Conservation (phyloP, 2,113 vertebrate species). For the Cyprinodon brontotheroides region DNA sequence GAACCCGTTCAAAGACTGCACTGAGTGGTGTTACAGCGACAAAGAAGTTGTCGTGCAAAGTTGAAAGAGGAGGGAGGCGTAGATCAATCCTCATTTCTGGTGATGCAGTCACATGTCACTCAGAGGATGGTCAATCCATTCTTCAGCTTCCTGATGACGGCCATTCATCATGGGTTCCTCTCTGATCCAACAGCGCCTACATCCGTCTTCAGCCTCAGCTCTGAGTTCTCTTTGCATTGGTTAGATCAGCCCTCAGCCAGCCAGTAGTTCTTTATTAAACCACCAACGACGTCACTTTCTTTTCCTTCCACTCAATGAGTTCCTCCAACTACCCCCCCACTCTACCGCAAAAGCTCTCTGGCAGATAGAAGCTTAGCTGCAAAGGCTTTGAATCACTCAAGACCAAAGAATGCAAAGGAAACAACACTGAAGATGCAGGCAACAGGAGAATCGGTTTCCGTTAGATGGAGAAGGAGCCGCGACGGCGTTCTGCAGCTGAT, state of each 20-base stretch:
- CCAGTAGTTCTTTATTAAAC: slow-evolving; percentile 29
- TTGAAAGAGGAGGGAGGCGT: slow-evolving; percentile 10
- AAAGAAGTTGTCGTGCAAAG: slow-evolving; percentile 17
- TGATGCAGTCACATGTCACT: slow-evolving; percentile 31
- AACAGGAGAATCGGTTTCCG: slow-evolving; percentile 53
- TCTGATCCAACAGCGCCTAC: slow-evolving; percentile 14
- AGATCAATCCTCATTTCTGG: slow-evolving; percentile 47
- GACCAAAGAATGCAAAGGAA: slow-evolving; percentile 47
- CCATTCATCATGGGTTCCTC: slow-evolving; percentile 8
- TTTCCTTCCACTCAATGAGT: slow-evolving; percentile 49
- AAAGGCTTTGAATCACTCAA: slow-evolving; percentile 44
- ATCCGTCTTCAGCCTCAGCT: background rate
- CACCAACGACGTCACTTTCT: slow-evolving; percentile 23
- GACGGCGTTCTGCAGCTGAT: slow-evolving; percentile 33
- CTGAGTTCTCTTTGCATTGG: slow-evolving; percentile 14
- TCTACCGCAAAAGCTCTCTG: background rate
- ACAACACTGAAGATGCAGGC: slow-evolving; percentile 21
- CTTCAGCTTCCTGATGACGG: slow-evolving; percentile 1
- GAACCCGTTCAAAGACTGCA: slow-evolving; percentile 17
- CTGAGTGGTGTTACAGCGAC: slow-evolving; percentile 3
- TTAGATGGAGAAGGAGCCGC: slow-evolving; percentile 45
- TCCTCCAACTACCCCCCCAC: slow-evolving; percentile 37
- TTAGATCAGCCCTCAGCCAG: slow-evolving; percentile 43
- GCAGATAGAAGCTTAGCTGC: slow-evolving; percentile 26
- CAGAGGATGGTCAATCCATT: slow-evolving; percentile 17